phyloP scores from a whole-genome alignment of 1,140 invertebrate species.

The Trialeurodes vaporariorum region DNA sequence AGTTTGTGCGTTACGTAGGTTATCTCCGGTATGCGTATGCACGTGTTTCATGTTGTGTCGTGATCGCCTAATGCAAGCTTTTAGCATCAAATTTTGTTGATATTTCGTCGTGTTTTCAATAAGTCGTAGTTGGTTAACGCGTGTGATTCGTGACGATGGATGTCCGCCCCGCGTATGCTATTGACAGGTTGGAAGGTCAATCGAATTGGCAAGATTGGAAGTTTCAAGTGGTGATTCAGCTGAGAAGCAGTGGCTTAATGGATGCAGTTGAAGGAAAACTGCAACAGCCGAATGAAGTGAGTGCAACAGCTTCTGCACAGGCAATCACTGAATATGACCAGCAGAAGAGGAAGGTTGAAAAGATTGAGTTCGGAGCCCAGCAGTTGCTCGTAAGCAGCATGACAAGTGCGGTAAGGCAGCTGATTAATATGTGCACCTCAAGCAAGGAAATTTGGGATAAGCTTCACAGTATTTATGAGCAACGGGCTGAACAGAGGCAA shows the following conservation, averaged over 20 bases:
- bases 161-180: too few species aligned
- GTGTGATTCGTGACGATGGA: too few species aligned
- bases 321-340: neutral
- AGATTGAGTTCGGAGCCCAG: slow-evolving; percentile 11
- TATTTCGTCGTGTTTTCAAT: too few species aligned
- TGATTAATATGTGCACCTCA: neutral
- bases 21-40: too few species aligned
- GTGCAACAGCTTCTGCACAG: neutral
- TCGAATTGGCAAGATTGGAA: slow-evolving; percentile 14
- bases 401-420: slow-evolving; percentile 17
- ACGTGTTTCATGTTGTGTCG: too few species aligned
- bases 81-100: too few species aligned
- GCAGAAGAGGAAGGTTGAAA: neutral
- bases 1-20: too few species aligned
- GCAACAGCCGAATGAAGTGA: neutral
- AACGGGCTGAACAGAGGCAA: slow-evolving; percentile 24
- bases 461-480: slow-evolving; percentile 22
- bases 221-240: slow-evolving; percentile 12
- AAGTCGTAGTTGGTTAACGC: too few species aligned
- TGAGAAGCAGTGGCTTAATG: slow-evolving; percentile 9
- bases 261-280: slow-evolving; percentile 10
- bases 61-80: too few species aligned
- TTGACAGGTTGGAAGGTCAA: slow-evolving; percentile 11
- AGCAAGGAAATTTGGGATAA: slow-evolving; percentile 22
- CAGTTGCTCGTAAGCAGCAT: slow-evolving; percentile 16